Percentiles rank a stretch among this genome's conserved stretches.
Evolutionary conservation across 2,113 vertebrate genomes (phyloP).

Genomic region (Rynchops niger): DNA sequence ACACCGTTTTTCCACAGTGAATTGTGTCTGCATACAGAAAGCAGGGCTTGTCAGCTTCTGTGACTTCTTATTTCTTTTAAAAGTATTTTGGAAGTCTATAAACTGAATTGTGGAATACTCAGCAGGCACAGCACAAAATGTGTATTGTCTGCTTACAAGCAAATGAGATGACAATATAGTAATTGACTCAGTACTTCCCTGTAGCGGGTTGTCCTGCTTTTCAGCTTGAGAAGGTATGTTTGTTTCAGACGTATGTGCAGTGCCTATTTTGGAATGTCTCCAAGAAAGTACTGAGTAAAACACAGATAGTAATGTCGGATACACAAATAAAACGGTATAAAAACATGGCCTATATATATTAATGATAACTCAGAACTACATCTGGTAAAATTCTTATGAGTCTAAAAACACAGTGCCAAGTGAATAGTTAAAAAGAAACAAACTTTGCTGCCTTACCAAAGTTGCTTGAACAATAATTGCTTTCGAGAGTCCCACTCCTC

Average conservation of each 20-base stretch:
- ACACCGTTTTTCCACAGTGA: background rate
- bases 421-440: constrained; percentile 29
- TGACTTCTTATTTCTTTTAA: background rate
- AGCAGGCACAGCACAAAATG: constrained; percentile 27
- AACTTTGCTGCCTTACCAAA: constrained; percentile 85
- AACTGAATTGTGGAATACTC: background rate
- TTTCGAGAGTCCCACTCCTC: constrained; percentile 86
- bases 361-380: background rate
- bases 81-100: background rate
- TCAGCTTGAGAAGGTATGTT: constrained; percentile 54
- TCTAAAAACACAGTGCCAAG: background rate
- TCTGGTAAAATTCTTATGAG: background rate
- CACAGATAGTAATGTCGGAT: constrained; percentile 35
- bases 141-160: constrained; percentile 18
- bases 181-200: constrained; percentile 71
- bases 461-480: constrained; percentile 94
- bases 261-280: constrained; percentile 50
- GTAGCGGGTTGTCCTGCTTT: constrained; percentile 55
- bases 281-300: constrained; percentile 71
- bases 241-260: constrained; percentile 55
- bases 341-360: constrained; percentile 14
- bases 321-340: constrained; percentile 18
- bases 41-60: background rate
- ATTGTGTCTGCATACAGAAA: background rate
- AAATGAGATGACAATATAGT: background rate